Conservation (phyloP, 2,888 invertebrate species). For the Girardia tigrina region DNA sequence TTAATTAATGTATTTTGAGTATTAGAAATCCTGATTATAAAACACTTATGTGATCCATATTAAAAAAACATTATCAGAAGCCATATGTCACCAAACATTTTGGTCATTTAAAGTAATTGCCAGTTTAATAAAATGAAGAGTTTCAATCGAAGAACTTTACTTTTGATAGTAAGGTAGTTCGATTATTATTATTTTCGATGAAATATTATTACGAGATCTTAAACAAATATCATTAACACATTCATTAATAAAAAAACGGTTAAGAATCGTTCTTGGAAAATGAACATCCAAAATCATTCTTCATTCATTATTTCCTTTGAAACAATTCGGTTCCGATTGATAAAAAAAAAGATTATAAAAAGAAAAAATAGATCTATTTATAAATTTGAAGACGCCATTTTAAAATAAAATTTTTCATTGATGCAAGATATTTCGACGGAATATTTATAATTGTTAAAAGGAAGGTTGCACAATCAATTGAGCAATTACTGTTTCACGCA, state of each 20-base stretch:
- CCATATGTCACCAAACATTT: conserved; percentile 23
- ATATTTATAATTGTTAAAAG: too few relatives aligned
- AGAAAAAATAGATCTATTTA: too few relatives aligned
- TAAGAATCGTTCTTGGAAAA: not conserved
- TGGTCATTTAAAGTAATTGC: conserved; percentile 5
- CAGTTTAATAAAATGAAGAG: conserved; percentile 9
- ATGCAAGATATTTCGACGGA: too few relatives aligned
- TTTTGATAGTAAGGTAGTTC: too few relatives aligned
- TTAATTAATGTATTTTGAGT: not conserved
- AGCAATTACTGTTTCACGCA: too few relatives aligned
- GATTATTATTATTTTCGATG: not conserved
- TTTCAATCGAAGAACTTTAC: not conserved
- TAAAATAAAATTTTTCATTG: too few relatives aligned
- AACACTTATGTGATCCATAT: not conserved
- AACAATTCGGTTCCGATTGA: too few relatives aligned
- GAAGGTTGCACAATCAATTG: too few relatives aligned
- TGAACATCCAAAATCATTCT: too few relatives aligned
- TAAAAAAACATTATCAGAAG: not conserved
- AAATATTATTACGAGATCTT: not conserved
- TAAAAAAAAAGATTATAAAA: too few relatives aligned
- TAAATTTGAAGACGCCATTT: too few relatives aligned
- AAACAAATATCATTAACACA: conserved; percentile 9
- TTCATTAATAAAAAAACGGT: not conserved
- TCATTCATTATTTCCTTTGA: too few relatives aligned
- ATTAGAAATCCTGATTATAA: not conserved